Evolutionary conservation across 92 coral and sea anemone genomes (phyloP).

Genomic region (Zoanthus gigantus): DNA sequence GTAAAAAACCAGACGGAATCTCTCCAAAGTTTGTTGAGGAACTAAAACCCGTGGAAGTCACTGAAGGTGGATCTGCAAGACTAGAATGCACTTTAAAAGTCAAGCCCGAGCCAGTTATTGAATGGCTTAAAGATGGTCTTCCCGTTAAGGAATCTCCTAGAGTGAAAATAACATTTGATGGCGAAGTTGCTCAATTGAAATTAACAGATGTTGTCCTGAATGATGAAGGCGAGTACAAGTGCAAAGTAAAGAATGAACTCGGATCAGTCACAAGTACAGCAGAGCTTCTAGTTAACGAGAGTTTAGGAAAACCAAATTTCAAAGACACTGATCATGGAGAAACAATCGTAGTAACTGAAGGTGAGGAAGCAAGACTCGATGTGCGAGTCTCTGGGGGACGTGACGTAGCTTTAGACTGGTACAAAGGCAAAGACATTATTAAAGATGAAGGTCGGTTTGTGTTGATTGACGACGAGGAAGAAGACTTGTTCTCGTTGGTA

Average conservation of each 20-base stretch:
- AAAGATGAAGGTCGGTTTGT: conserved; percentile 89
- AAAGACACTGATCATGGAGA: conserved; percentile 49
- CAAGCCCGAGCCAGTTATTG: conserved; percentile 58
- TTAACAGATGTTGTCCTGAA: conserved; percentile 33
- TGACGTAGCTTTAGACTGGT: conserved; percentile 93
- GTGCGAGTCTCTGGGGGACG: conserved; percentile 78
- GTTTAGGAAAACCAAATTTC: conserved; percentile 61
- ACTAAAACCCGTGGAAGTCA: conserved; percentile 55
- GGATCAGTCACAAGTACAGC: conserved; percentile 37
- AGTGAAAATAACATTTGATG: conserved; percentile 25
- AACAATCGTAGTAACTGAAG: conserved; percentile 33
- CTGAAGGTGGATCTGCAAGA: conserved; percentile 66
- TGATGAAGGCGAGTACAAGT: conserved; percentile 43
- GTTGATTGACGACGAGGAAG: conserved; percentile 81
- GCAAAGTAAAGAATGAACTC: conserved; percentile 30
- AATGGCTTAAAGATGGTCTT: conserved; percentile 71
- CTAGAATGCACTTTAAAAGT: conserved; percentile 44
- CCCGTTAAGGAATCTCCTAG: conserved; percentile 34
- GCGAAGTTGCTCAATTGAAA: conserved; percentile 37
- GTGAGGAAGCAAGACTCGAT: conserved; percentile 75
- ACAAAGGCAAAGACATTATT: conserved; percentile 76
- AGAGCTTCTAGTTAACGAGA: conserved; percentile 64
- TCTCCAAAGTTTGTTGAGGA: conserved; percentile 57
- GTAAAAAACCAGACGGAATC: conserved; percentile 52
- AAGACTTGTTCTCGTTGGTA: conserved; percentile 76